phyloP scores from a whole-genome alignment of 2,113 vertebrate species.

The Daphoenositta chrysoptera region DNA sequence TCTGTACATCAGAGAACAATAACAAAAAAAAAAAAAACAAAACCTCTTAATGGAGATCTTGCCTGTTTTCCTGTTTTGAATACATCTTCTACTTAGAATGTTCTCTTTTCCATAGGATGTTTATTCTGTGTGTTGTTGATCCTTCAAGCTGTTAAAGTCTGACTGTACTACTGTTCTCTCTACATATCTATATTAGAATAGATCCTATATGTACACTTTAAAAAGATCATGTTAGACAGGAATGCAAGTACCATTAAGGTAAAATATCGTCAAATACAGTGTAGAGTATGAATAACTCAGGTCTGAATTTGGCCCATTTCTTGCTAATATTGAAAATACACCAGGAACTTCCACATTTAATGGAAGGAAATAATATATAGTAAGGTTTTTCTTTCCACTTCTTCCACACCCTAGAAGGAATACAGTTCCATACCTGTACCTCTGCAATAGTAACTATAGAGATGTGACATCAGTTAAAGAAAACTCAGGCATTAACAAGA shows the following conservation, averaged over 20 bases:
- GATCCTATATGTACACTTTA: neutral
- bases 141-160: neutral
- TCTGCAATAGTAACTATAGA: neutral
- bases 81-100: neutral
- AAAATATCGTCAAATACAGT: neutral
- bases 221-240: neutral
- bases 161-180: neutral
- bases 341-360: neutral
- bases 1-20: neutral
- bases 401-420: neutral
- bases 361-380: neutral
- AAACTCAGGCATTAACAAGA: neutral
- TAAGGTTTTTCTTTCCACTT: neutral
- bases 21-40: neutral
- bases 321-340: neutral
- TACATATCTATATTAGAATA: neutral
- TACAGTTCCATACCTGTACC: neutral
- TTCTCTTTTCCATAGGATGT: neutral
- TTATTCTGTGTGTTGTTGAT: neutral
- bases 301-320: neutral
- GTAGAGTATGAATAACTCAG: neutral
- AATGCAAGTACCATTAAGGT: neutral
- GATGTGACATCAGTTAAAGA: neutral
- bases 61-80: neutral
- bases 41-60: neutral